Percentiles rank a stretch among this genome's conserved stretches.
Evolutionary conservation across 2,797 vertebrate species (phyloP).

Genomic region (Hemitrygon akajei): DNA sequence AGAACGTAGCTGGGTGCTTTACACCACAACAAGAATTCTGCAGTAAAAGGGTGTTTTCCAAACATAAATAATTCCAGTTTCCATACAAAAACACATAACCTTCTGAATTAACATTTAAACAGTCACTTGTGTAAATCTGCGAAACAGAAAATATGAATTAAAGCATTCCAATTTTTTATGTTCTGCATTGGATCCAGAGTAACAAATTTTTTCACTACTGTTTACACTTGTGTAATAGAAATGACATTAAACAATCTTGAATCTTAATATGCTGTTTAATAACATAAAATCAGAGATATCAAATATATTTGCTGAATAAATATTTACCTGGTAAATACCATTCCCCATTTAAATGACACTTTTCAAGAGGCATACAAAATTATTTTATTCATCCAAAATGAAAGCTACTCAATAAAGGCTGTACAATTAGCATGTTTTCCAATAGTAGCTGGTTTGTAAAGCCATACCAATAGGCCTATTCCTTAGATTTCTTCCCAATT

Average conservation of each 20-base stretch:
- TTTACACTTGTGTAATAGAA: too few species aligned
- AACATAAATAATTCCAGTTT: neutral
- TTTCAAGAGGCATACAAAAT: neutral
- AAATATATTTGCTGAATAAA: neutral
- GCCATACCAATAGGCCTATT: neutral
- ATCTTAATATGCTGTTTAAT: neutral
- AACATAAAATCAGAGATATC: neutral
- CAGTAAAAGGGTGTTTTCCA: neutral
- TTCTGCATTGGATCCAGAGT: too few species aligned
- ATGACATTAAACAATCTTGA: too few species aligned
- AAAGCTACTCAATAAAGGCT: neutral
- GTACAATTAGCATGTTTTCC: neutral
- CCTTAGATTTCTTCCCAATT: neutral
- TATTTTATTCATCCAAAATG: neutral
- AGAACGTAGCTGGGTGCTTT: neutral
- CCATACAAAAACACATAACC: neutral
- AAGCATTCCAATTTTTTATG: neutral
- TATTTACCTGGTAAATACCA: neutral
- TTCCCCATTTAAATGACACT: neutral
- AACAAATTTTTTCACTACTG: too few species aligned
- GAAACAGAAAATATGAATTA: neutral
- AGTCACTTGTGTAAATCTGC: neutral
- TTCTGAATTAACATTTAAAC: neutral
- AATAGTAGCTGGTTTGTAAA: neutral
- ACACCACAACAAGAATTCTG: neutral